phyloP scores from a whole-genome alignment of 1,140 invertebrate genomes.

The Anagrus nilaparvatae region DNA sequence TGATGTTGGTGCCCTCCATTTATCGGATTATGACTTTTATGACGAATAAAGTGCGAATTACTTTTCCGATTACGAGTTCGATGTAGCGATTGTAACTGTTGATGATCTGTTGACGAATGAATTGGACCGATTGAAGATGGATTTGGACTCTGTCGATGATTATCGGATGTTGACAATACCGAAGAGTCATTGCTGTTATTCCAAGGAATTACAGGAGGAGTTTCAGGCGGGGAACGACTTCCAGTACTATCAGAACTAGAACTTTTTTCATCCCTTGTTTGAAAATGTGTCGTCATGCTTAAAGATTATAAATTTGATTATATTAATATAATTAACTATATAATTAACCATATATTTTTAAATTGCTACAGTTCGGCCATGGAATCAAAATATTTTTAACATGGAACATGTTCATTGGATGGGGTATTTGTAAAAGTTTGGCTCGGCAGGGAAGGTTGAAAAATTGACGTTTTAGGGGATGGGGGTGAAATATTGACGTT shows the following conservation, averaged over 20 bases:
- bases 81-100: conserved; percentile 23
- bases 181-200: conserved; percentile 18
- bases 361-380: no score
- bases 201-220: conserved; percentile 44
- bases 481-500: no score
- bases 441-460: no score
- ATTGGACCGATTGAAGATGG: conserved; percentile 36
- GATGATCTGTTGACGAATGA: conserved; percentile 21
- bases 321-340: no score
- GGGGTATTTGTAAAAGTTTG: no score
- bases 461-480: no score
- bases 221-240: conserved; percentile 49
- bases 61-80: conserved; percentile 27
- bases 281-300: no score
- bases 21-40: conserved; percentile 26
- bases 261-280: no score
- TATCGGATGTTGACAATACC: background rate
- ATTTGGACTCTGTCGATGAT: conserved; percentile 23
- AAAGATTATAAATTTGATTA: no score
- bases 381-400: no score
- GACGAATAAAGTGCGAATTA: conserved; percentile 31
- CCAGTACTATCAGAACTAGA: conserved; percentile 49
- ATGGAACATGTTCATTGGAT: no score
- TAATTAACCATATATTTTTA: no score
- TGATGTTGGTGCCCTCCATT: background rate